Evolutionary conservation across 2,797 vertebrate genomes (phyloP).

Genomic region (Anniella stebbinsi): DNA sequence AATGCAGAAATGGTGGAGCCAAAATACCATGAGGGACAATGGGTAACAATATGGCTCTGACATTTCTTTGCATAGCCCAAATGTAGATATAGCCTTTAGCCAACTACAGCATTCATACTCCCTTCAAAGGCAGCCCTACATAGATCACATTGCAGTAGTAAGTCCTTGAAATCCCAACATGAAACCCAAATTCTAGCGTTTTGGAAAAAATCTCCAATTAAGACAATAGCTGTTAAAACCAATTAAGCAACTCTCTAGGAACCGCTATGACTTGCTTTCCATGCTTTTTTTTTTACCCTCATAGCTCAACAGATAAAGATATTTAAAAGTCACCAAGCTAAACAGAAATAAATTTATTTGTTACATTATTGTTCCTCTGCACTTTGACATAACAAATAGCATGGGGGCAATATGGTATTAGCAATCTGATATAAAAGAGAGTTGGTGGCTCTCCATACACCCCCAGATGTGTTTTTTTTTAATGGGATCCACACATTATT

Average conservation of each 20-base stretch:
- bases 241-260: neutral
- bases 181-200: neutral
- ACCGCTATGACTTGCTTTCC: neutral
- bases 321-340: neutral
- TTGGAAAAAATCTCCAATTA: neutral
- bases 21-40: neutral
- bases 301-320: neutral
- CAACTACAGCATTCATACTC: neutral
- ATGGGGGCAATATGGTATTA: neutral
- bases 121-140: neutral
- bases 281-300: neutral
- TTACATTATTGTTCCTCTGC: neutral
- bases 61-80: neutral
- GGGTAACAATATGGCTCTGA: neutral
- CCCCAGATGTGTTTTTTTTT: neutral
- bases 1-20: neutral
- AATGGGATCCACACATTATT: slow-evolving; percentile 28
- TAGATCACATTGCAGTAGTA: neutral
- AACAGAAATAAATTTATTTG: neutral
- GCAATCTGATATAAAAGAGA: slow-evolving; percentile 11
- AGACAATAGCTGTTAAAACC: neutral
- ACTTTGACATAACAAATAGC: neutral
- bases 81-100: neutral
- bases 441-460: too few species aligned
- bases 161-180: neutral